Base-by-base conservation (phyloP, 2,113 vertebrate genomes). In the Dasypus novemcinctus region DNA sequence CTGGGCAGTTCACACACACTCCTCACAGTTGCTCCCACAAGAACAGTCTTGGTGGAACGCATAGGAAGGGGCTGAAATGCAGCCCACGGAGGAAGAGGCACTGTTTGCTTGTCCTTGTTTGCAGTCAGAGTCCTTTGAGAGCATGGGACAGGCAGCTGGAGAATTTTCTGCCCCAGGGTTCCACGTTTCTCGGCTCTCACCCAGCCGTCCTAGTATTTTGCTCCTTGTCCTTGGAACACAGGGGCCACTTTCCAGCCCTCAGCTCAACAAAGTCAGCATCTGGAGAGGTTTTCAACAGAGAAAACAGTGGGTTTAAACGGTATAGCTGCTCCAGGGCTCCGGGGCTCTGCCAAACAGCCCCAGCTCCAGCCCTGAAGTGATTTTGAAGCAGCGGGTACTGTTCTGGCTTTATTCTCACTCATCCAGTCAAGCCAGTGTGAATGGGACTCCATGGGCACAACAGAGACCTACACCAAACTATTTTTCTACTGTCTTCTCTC, bases 201-300 rank as follows among this genome's bases (percentile, higher is more conserved):
- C 61, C 18, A 27, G n/a, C 27, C 43, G 33, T 43, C n/a, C 13
- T 57, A 15, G 17, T 4, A 3, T 74, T 63, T 29, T 25, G 49
- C 9, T 41, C 41, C 68, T 43, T 18, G 23, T 71, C 17, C 69
- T 74, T 1, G 23, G 86, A 64, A 94, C 36, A 49, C 0, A 5
- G 61, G 38, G 14, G 21, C 36, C 27, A 14, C 49, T 74, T 76
- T 52, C 31, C 20, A 71, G 49, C 43, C 43, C 72, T 80, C 20
- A 1, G 1, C 20, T 88, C 46, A 41, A 25, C 0, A 3, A 15
- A 21, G 46, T 2, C 29, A 90, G 71, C 69, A 31, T 66, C 83
- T 89, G 90, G n/a, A 75, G 52, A 81, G 52, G 6, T 43, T 88
- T 84, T 52, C 86, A n/a, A 29, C 36, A 21, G 57, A 91, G n/a